phyloP scores from a whole-genome alignment of 2,888 invertebrate genomes.

The Adela reaumurella region DNA sequence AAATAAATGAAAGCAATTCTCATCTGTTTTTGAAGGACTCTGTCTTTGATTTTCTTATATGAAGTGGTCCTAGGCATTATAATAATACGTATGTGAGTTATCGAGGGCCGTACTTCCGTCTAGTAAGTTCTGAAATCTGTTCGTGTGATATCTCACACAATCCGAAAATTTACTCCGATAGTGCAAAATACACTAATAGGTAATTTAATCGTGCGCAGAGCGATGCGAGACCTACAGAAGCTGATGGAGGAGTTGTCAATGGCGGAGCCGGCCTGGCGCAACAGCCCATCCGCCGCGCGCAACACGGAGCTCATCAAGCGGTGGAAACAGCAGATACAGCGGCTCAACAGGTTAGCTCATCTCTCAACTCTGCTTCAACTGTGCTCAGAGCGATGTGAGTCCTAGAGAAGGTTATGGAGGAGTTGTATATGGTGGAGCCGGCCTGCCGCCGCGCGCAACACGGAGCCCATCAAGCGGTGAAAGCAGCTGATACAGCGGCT shows the following conservation, averaged over 20 bases:
- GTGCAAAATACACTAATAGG: too few relatives aligned
- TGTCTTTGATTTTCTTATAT: too few relatives aligned
- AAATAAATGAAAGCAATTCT: too few relatives aligned
- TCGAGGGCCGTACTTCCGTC: too few relatives aligned
- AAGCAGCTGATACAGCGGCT: constrained; percentile 78
- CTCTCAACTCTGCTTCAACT: too few relatives aligned
- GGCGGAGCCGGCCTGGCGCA: constrained; percentile 79
- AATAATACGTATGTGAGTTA: too few relatives aligned
- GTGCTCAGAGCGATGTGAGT: constrained; percentile 66
- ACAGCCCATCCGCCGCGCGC: constrained; percentile 68
- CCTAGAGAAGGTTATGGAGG: constrained; percentile 82
- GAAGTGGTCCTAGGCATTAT: too few relatives aligned
- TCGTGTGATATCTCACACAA: too few relatives aligned
- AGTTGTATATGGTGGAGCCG: constrained; percentile 74
- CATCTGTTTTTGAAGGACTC: too few relatives aligned
- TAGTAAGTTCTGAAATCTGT: too few relatives aligned
- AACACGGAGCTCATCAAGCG: constrained; percentile 81
- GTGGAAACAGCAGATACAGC: constrained; percentile 85
- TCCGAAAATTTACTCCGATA: too few relatives aligned
- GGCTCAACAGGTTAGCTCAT: constrained; percentile 56
- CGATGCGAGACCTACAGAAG: constrained; percentile 82
- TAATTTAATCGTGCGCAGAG: constrained; percentile 28
- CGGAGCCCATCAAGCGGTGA: constrained; percentile 82
- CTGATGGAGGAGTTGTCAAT: constrained; percentile 80
- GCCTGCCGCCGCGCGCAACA: constrained; percentile 80